These are phyloP conservation scores for Scaptomyza tumidula DNA, from an alignment of 2,888 invertebrate species.

Conservation along the genomic window DNA sequence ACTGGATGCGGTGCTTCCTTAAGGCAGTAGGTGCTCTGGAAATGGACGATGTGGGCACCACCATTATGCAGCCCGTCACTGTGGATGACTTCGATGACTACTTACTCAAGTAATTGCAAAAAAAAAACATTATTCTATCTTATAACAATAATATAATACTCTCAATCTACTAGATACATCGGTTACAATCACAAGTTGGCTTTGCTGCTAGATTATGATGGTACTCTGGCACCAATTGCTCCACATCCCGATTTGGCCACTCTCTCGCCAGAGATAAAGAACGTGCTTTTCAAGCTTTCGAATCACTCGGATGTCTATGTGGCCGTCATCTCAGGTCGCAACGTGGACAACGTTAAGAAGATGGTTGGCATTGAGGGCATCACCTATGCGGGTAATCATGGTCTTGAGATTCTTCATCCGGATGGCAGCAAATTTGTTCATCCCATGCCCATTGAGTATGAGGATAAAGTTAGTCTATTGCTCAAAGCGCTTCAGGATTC, in stretches of 20 bases:
- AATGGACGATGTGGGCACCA: slow-evolving; percentile 92
- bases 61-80: slow-evolving; percentile 95
- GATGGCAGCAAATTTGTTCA: slow-evolving; percentile 96
- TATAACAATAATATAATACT: too few relatives aligned
- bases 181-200: slow-evolving; percentile 94
- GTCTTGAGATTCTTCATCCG: slow-evolving; percentile 94
- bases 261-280: slow-evolving; percentile 92
- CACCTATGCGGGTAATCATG: slow-evolving; percentile 95
- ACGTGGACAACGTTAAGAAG: slow-evolving; percentile 93
- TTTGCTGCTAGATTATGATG: slow-evolving; percentile 93
- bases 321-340: slow-evolving; percentile 93
- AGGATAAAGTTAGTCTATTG: slow-evolving; percentile 91
- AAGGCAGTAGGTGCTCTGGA: slow-evolving; percentile 94
- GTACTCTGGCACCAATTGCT: slow-evolving; percentile 94
- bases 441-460: slow-evolving; percentile 94
- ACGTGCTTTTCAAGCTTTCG: slow-evolving; percentile 91
- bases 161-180: slow-evolving; percentile 88
- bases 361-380: slow-evolving; percentile 97
- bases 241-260: slow-evolving; percentile 96
- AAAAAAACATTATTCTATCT: neutral
- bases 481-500: slow-evolving; percentile 93
- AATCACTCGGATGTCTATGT: slow-evolving; percentile 95
- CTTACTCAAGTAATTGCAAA: slow-evolving; percentile 89
- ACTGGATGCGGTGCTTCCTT: slow-evolving; percentile 95
- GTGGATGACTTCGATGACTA: slow-evolving; percentile 96